Conservation (phyloP, 2,888 invertebrate genomes). For the Lypha dubia region DNA sequence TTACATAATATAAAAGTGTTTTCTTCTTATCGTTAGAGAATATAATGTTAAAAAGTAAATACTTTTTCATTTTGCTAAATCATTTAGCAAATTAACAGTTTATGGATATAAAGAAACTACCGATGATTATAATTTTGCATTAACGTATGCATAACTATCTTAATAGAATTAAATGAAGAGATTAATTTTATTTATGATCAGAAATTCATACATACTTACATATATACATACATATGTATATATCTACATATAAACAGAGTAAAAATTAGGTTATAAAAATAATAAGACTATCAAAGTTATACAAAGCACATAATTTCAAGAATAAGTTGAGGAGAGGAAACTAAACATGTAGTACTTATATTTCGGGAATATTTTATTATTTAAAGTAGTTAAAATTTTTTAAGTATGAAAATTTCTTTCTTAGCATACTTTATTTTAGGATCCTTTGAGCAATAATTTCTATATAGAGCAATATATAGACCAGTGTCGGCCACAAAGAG, state of each 20-base stretch:
- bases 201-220: neutral
- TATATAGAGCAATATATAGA: too few species aligned
- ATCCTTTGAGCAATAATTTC: too few species aligned
- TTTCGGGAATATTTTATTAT: too few species aligned
- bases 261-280: too few species aligned
- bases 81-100: slow-evolving; percentile 10
- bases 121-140: neutral
- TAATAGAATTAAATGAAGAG: neutral
- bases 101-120: neutral
- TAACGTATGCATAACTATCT: neutral
- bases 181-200: neutral
- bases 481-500: too few species aligned
- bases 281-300: too few species aligned
- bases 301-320: too few species aligned
- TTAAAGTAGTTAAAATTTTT: too few species aligned
- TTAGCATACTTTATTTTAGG: too few species aligned
- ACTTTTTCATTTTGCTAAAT: slow-evolving; percentile 34
- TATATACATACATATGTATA: neutral
- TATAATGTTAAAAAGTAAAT: neutral
- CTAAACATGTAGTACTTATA: too few species aligned
- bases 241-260: neutral
- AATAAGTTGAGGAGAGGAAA: too few species aligned
- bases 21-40: slow-evolving; percentile 17
- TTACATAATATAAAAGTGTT: slow-evolving; percentile 31
- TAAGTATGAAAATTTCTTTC: too few species aligned